phyloP scores from a whole-genome alignment of 1,140 invertebrate genomes.

The Diorhabda sublineata region DNA sequence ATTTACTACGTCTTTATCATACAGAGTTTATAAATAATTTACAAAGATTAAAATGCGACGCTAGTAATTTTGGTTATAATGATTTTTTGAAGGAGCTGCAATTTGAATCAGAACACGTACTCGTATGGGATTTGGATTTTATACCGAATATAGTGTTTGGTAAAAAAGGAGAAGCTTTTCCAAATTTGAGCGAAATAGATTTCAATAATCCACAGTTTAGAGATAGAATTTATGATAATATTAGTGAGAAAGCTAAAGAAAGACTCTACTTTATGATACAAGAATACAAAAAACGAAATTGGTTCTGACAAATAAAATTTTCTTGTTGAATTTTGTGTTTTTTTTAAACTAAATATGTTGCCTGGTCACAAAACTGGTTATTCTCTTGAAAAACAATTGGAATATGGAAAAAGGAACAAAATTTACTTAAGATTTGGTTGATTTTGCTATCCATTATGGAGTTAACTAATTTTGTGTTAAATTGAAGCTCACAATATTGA shows the following conservation, averaged over 20 bases:
- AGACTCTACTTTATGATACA: background rate
- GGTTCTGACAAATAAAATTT: background rate
- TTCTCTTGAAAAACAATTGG: too few species aligned
- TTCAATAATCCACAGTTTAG: background rate
- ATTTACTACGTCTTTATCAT: constrained; percentile 52
- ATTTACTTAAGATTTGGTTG: too few species aligned
- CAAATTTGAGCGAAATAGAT: background rate
- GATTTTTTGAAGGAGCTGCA: constrained; percentile 22
- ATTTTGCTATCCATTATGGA: too few species aligned
- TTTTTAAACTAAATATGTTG: too few species aligned
- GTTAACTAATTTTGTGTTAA: too few species aligned
- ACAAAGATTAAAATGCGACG: constrained; percentile 16
- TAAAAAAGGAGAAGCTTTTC: background rate
- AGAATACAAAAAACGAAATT: background rate
- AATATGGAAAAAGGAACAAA: too few species aligned
- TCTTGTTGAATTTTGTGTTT: too few species aligned
- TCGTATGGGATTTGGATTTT: background rate
- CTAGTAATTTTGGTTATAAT: constrained; percentile 15
- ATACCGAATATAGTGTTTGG: background rate
- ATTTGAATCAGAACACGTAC: background rate
- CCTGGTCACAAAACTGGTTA: too few species aligned
- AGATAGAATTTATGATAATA: background rate
- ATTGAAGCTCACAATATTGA: too few species aligned
- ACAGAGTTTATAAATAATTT: constrained; percentile 44
- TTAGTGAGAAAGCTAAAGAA: background rate